Conservation (phyloP, 2,113 vertebrate species). For the Phalacrocorax carbo region DNA sequence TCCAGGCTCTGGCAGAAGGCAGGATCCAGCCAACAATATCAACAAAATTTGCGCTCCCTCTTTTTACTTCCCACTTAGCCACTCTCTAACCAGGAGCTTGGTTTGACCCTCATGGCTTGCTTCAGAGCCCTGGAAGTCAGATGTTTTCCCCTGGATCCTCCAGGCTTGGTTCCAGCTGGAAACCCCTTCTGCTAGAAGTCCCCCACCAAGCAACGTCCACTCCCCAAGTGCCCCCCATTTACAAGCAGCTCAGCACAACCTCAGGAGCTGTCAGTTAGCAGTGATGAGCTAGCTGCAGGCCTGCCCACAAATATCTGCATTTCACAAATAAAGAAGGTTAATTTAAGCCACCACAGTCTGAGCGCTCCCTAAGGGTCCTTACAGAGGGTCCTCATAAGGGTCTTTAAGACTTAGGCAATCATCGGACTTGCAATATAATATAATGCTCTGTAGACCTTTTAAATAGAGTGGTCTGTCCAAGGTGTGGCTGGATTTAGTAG, state of each 20-base stretch:
- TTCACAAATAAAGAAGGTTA: background rate
- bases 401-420: background rate
- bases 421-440: background rate
- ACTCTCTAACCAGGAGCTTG: background rate
- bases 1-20: background rate
- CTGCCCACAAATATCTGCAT: background rate
- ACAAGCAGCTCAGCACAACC: background rate
- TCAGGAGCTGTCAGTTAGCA: background rate
- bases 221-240: background rate
- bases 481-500: background rate
- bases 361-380: background rate
- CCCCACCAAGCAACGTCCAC: rapidly evolving
- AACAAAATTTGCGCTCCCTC: background rate
- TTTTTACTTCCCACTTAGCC: background rate
- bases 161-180: background rate
- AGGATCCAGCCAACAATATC: background rate
- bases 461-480: background rate
- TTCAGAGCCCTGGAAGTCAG: background rate
- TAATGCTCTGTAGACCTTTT: background rate
- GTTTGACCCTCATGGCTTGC: background rate
- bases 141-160: background rate
- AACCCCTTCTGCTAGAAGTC: background rate
- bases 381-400: too few species aligned
- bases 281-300: background rate
- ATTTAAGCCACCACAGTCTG: background rate